Evolutionary conservation across 2,888 invertebrate genomes (phyloP), one percentile per base, ranked within the genome.

Genomic region (Brachylomia viminalis): DNA sequence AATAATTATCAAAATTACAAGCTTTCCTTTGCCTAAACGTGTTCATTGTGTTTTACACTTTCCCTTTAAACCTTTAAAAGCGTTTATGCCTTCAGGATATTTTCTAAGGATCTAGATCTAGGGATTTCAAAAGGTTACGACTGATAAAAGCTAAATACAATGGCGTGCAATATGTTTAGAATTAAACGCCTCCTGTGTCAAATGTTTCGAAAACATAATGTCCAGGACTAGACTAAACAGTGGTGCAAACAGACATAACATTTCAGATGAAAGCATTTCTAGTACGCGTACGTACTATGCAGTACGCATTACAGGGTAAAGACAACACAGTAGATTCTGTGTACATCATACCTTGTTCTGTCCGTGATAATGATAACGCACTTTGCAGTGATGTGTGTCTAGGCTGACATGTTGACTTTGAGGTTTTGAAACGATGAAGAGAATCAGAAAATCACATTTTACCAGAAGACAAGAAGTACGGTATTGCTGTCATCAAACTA

Each of bases 151-250:
- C 59, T 66, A 42, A 10, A 20, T 20, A 42, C 13, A 30, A 8
- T 30, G 17, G 8, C 30, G 20, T 59, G 11, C 20, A 20, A 30
- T 20, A 11, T 59, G 59, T 23, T 45, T 11, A 27, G 23, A 10
- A 49, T 33, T 17, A 54, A 58, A 33, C 30, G 30, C 4, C 38
- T 72, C 20, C 13, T 27, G 17, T 15, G 6, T 15, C 27, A 62
- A 54, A 79, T 45, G 27, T 69, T 30, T 59, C 2, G 11, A 20
- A 45, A 67, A 47, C 54, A 64, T 6, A 20, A 52, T 17, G 59
- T 23, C 33, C n/a, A 30, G 47, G 23, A 49, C 10, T 5, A 71
- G 72, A 78, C 83, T 68, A 83, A 67, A 80, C 56, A 83, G 27
- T 27, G 5, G 4, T 30, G 47, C 49, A 56, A 20, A 70, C 77